Conservation (phyloP, 2,888 invertebrate species). For the Galerucella calmariensis region DNA sequence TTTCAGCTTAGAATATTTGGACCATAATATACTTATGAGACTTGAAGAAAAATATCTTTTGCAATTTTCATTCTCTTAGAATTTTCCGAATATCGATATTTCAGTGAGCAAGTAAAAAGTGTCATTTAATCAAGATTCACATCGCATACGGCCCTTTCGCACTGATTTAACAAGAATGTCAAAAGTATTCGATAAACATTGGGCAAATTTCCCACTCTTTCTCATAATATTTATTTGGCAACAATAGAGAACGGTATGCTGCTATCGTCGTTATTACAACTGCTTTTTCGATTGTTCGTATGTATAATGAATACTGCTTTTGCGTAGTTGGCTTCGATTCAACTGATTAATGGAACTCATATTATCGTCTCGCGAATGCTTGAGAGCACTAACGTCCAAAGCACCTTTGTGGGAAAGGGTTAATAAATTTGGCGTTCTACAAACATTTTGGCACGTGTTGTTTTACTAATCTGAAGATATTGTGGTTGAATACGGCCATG, state of each 20-base stretch:
- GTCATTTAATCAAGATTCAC: background rate
- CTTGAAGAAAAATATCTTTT: too few species aligned
- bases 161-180: conserved; percentile 7
- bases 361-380: background rate
- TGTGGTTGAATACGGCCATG: too few species aligned
- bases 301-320: conserved; percentile 4
- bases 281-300: conserved; percentile 1
- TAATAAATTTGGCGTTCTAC: too few species aligned
- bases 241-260: conserved; percentile 4
- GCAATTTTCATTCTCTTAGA: too few species aligned
- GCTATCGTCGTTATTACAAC: background rate
- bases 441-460: too few species aligned
- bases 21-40: too few species aligned
- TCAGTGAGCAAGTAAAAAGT: background rate
- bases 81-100: too few species aligned
- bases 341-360: background rate
- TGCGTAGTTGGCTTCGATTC: conserved; percentile 14
- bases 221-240: conserved; percentile 10
- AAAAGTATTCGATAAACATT: background rate
- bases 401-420: too few species aligned
- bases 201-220: conserved; percentile 16
- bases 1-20: too few species aligned
- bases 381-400: too few species aligned
- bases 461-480: too few species aligned
- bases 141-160: background rate